Evolutionary conservation across 2,888 invertebrate genomes (phyloP).

Genomic region (Calliopum simillimum): DNA sequence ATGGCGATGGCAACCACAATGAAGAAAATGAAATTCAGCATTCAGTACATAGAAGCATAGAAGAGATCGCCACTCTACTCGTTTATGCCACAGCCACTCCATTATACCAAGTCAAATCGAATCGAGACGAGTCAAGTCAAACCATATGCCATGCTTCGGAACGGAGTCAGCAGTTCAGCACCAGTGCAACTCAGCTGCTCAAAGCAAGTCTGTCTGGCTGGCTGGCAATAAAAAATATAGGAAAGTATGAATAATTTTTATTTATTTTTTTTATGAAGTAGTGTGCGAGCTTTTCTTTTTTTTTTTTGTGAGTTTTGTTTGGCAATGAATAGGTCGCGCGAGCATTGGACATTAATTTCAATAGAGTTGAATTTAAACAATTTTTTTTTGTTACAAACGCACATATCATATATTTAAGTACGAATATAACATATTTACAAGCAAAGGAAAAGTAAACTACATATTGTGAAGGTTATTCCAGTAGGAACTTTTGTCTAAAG

Average conservation of each 20-base stretch:
- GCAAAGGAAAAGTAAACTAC: too few relatives aligned
- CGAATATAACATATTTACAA: too few relatives aligned
- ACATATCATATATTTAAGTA: too few relatives aligned
- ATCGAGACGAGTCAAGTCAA: too few relatives aligned
- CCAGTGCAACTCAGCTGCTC: slow-evolving; percentile 1
- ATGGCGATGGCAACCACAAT: slow-evolving; percentile 26
- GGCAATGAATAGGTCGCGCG: slow-evolving; percentile 26
- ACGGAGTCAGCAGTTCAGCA: slow-evolving; percentile 19
- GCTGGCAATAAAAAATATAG: slow-evolving; percentile 32
- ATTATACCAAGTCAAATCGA: not conserved
- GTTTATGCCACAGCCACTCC: not conserved
- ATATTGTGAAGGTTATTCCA: not conserved
- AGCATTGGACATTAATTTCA: slow-evolving; percentile 30
- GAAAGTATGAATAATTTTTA: slow-evolving; percentile 28
- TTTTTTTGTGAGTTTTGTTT: slow-evolving; percentile 28
- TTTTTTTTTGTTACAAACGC: too few relatives aligned
- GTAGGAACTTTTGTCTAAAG: slow-evolving; percentile 20
- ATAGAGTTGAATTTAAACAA: slow-evolving; percentile 32
- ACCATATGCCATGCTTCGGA: slow-evolving; percentile 13
- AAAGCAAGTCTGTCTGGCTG: slow-evolving; percentile 21
- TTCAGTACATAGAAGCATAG: not conserved
- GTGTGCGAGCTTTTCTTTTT: slow-evolving; percentile 41
- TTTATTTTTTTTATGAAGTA: slow-evolving; percentile 33
- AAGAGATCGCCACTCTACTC: slow-evolving; percentile 5
- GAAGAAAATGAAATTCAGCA: slow-evolving; percentile 40